Conservation (phyloP, 1,140 invertebrate species). For the Megalopta genalis region DNA sequence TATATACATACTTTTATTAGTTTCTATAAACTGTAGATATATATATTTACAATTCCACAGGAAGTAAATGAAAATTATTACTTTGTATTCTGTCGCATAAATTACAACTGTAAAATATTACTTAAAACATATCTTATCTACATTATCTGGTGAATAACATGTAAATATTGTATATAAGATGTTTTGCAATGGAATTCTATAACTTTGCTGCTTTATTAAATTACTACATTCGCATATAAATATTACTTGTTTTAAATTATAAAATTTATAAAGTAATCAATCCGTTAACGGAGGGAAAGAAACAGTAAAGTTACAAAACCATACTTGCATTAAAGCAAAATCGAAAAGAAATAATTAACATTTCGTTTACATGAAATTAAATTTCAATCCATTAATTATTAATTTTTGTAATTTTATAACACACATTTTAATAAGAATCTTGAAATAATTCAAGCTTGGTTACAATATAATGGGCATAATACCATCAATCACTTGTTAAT, state of each 20-base stretch:
- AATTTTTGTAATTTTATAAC: constrained; percentile 19
- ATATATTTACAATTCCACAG: constrained; percentile 52
- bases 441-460: constrained; percentile 26
- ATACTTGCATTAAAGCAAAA: constrained; percentile 12
- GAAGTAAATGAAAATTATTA: constrained; percentile 51
- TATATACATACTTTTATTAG: constrained; percentile 50
- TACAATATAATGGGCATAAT: constrained; percentile 8
- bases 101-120: constrained; percentile 49
- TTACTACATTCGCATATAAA: neutral
- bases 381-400: constrained; percentile 28
- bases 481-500: constrained; percentile 1
- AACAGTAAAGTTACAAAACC: constrained; percentile 35
- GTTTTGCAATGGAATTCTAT: constrained; percentile 31
- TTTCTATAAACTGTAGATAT: constrained; percentile 51
- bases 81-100: constrained; percentile 41
- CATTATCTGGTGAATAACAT: constrained; percentile 49
- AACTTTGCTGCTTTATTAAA: constrained; percentile 25
- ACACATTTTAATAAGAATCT: constrained; percentile 12
- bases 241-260: constrained; percentile 8
- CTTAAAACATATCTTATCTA: constrained; percentile 56
- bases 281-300: neutral
- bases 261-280: constrained; percentile 16
- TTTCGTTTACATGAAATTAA: neutral
- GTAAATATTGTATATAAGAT: constrained; percentile 31
- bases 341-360: constrained; percentile 22